Conservation (phyloP, 2,113 vertebrate species). For the Rattus rattus region DNA sequence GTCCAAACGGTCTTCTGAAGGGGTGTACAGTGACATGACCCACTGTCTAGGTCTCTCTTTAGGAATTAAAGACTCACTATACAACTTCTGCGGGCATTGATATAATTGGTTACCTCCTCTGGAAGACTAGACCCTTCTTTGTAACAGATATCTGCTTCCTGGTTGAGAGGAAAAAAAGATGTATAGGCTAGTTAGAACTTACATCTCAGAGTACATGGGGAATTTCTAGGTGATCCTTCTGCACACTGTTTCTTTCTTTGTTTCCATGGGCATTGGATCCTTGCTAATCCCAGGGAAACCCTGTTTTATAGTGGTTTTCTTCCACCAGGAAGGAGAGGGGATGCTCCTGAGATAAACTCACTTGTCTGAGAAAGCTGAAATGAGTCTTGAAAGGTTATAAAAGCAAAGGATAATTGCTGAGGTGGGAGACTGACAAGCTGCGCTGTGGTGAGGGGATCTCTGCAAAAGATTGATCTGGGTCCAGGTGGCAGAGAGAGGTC, state of each 20-base stretch:
- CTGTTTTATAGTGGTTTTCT: not conserved
- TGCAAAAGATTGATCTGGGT: not conserved
- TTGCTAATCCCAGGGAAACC: not conserved
- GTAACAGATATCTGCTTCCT: not conserved
- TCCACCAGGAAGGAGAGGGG: not conserved
- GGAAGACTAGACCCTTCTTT: rapidly evolving
- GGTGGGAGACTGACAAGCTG: not conserved
- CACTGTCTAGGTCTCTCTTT: not conserved
- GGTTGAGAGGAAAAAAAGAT: not conserved
- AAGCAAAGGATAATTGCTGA: not conserved
- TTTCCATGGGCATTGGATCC: rapidly evolving
- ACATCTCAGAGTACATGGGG: too few species aligned
- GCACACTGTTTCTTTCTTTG: not conserved
- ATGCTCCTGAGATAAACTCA: not conserved
- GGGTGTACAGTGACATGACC: not conserved
- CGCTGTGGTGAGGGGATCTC: not conserved
- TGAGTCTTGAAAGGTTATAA: not conserved
- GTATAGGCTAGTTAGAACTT: not conserved
- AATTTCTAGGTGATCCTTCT: not conserved
- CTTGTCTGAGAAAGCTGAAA: not conserved
- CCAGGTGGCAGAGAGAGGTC: too few species aligned
- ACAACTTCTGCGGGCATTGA: not conserved
- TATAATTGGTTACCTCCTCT: not conserved
- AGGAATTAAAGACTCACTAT: not conserved
- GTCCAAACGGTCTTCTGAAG: too few species aligned